Evolutionary conservation across 2,888 invertebrate genomes (phyloP).

Genomic region (Erebia epiphron): DNA sequence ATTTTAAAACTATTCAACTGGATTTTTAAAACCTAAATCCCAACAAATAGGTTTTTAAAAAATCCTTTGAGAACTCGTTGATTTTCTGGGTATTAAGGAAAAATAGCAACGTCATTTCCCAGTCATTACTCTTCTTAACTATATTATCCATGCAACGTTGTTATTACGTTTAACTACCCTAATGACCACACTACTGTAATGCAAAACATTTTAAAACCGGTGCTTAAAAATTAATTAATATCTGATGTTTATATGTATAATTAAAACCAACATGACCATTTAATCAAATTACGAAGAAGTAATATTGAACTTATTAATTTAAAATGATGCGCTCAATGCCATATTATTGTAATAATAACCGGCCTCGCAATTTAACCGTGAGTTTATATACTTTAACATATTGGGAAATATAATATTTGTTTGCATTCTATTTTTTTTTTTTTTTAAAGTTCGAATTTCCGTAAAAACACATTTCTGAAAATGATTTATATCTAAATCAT

Average conservation of each 20-base stretch:
- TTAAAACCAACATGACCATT: conserved; percentile 18
- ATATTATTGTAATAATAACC: conserved; percentile 5
- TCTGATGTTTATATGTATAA: conserved; percentile 11
- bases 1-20: too few species aligned
- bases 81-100: neutral
- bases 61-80: too few species aligned
- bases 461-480: too few species aligned
- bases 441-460: too few species aligned
- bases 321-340: conserved; percentile 7
- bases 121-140: too few species aligned
- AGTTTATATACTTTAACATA: neutral
- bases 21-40: too few species aligned
- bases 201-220: conserved; percentile 10
- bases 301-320: conserved; percentile 16
- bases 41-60: too few species aligned
- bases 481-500: neutral
- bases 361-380: neutral
- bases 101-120: too few species aligned
- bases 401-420: neutral
- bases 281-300: conserved; percentile 16
- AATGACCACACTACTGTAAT: neutral
- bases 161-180: neutral
- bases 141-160: too few species aligned
- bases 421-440: too few species aligned
- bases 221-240: conserved; percentile 16